Base-by-base conservation (phyloP, 1,140 invertebrate species). In the Drosophila subpulchrella region DNA sequence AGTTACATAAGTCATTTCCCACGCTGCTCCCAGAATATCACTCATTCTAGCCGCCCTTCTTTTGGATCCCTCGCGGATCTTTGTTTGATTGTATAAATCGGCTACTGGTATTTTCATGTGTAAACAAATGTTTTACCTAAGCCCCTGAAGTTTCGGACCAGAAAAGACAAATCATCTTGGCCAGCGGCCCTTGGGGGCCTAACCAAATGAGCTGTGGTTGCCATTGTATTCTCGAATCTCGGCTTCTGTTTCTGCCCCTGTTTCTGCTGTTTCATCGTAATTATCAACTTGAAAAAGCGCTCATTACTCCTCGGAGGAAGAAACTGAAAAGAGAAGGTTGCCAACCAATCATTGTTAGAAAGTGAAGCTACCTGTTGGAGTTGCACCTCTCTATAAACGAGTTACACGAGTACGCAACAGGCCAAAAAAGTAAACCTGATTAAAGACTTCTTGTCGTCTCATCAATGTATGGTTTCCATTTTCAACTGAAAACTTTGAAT, bases 41-140 rank as follows among this genome's bases (percentile, higher is more conserved):
- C 58, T 34, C 44, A 36, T 46, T 58, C 55, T 53, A 30, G 41
- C 47, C 65, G 57, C 57, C 41, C 39, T 60, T 73, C 41, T 55
- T 41, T 11, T 46, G 42, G 51, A 39, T 30, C 53, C 44, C 59
- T 46, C 17, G 32, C 38, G 39, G 57, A 58, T 72, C 55, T 81
- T 46, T 58, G 58, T 17, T 15, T 78, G 84, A 84, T 85, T 78
- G 78, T 36, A 75, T 65, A 74, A 88, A 89, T 72, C 84, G 84
- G 84, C 83, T 88, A 88, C 83, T 88, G 83, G 83, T 89, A 89
- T 88, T 88, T 88, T 88, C 62, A 79, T 83, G 65, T 77, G 67
- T 80, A 88, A 86, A 86, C 83, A 86, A 86, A 88, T 88, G 86
- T 80, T 89, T 77, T 83, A 80, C 75, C 83, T 76, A 86, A 79